These are phyloP conservation scores for Pygocentrus nattereri DNA, from an alignment of 2,797 vertebrate genomes.

Conservation along the genomic window DNA sequence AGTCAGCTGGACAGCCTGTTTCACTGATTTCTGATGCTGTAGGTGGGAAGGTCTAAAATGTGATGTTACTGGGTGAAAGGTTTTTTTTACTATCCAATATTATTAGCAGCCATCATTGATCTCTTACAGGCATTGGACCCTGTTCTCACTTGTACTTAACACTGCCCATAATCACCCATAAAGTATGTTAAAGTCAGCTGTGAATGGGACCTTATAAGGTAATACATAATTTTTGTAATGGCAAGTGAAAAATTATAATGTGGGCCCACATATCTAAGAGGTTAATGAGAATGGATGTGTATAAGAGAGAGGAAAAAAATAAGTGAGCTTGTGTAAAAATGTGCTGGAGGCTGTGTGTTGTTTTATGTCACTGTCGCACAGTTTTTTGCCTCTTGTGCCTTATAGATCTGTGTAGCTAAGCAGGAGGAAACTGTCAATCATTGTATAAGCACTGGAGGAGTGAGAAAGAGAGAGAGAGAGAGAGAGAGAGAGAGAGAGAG, in stretches of 20 bases:
- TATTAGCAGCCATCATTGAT: no score
- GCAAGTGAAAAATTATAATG: not conserved
- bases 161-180: not conserved
- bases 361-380: conserved; percentile 52
- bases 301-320: not conserved
- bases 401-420: conserved; percentile 59
- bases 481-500: conserved; percentile 1
- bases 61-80: no score
- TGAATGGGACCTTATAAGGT: not conserved
- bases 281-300: not conserved
- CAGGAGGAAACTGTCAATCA: conserved; percentile 59
- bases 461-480: conserved; percentile 10
- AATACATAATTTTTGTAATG: not conserved
- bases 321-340: not conserved
- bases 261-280: not conserved
- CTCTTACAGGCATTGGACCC: not conserved
- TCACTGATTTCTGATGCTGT: no score
- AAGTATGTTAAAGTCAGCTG: not conserved
- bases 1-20: no score
- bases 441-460: conserved; percentile 18
- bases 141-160: not conserved
- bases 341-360: conserved; percentile 43
- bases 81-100: no score
- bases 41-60: no score
- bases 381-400: conserved; percentile 44